Conservation (phyloP, 2,888 invertebrate genomes). For the Phortica magna region DNA sequence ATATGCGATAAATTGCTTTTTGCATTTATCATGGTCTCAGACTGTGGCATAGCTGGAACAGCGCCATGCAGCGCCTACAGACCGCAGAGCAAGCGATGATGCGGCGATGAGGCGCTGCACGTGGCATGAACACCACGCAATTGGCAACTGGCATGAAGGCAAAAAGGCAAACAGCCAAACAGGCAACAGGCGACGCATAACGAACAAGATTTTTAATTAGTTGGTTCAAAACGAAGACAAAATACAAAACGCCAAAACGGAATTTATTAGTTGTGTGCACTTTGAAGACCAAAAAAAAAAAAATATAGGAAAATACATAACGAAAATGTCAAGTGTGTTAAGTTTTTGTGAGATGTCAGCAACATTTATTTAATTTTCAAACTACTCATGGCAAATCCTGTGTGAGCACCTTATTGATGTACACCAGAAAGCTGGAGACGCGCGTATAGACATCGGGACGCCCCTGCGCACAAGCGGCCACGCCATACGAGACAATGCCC, state of each 20-base stretch:
- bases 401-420: conserved; percentile 68
- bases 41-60: conserved; percentile 51
- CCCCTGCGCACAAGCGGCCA: conserved; percentile 69
- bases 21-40: conserved; percentile 68
- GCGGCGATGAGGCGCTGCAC: conserved; percentile 44
- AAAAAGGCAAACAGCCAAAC: conserved; percentile 34
- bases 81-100: conserved; percentile 22
- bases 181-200: conserved; percentile 61
- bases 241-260: background rate
- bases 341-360: conserved; percentile 28
- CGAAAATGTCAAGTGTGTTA: conserved; percentile 3
- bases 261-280: conserved; percentile 29
- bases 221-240: conserved; percentile 50
- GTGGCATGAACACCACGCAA: conserved; percentile 38
- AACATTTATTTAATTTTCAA: conserved; percentile 39
- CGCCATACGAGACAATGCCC: conserved; percentile 77
- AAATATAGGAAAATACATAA: background rate
- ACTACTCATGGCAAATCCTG: conserved; percentile 52
- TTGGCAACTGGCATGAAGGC: conserved; percentile 15
- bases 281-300: background rate
- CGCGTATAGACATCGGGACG: conserved; percentile 76
- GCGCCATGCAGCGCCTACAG: conserved; percentile 46
- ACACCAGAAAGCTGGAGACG: conserved; percentile 73
- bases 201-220: conserved; percentile 72
- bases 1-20: conserved; percentile 74